Conservation (phyloP, 2,888 invertebrate species). For the Syrista parreyssii region DNA sequence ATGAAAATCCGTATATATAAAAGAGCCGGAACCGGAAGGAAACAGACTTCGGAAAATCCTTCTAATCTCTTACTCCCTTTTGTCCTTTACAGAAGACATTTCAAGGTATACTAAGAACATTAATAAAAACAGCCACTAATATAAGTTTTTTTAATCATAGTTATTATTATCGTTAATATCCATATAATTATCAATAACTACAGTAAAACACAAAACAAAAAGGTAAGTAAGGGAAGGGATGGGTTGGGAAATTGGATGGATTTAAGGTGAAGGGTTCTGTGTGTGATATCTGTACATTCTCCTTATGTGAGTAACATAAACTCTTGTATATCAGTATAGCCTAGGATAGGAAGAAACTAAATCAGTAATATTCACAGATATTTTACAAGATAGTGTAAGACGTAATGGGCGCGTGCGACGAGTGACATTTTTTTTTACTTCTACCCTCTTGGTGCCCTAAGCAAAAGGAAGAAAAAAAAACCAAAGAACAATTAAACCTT, state of each 20-base stretch:
- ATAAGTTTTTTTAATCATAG: constrained; percentile 62
- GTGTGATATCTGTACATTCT: constrained; percentile 65
- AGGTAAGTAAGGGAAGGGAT: constrained; percentile 25
- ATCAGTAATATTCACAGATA: constrained; percentile 66
- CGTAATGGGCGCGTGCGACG: constrained; percentile 4
- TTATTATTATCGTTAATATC: constrained; percentile 67
- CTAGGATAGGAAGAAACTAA: constrained; percentile 66
- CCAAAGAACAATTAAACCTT: not conserved
- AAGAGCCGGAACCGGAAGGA: not conserved
- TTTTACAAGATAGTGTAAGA: constrained; percentile 63
- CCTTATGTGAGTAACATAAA: constrained; percentile 65
- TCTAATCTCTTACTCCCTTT: not conserved
- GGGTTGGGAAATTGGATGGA: not conserved
- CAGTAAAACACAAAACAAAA: constrained; percentile 67
- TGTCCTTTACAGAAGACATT: not conserved
- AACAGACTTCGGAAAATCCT: not conserved
- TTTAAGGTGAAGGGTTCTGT: not conserved
- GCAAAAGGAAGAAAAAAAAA: not conserved
- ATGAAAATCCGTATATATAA: not conserved
- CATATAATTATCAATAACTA: constrained; percentile 67
- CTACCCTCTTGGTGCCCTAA: constrained; percentile 8
- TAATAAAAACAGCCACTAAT: not conserved
- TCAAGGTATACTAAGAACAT: not conserved
- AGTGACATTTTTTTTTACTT: not conserved
- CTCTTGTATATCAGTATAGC: constrained; percentile 60